Percentiles rank a stretch among this genome's conserved stretches.
Conservation (phyloP, 2,113 vertebrate genomes). For the Salvator merianae region DNA sequence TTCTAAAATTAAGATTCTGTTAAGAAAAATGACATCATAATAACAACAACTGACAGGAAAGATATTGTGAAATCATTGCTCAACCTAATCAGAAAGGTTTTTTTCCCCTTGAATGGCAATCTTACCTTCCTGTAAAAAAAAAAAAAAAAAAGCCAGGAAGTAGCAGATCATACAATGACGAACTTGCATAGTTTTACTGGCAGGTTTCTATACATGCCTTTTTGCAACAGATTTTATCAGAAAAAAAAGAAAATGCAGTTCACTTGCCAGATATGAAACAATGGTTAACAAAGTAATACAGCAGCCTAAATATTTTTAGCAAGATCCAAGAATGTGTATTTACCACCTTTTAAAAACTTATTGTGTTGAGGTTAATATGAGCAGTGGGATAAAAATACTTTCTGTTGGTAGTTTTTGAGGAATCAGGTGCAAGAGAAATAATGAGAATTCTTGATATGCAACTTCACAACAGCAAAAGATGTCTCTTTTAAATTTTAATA, state of each 20-base stretch:
- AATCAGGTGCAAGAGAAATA: not conserved
- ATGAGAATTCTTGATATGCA: conserved; percentile 3
- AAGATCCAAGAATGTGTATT: not conserved
- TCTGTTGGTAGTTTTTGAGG: conserved; percentile 25
- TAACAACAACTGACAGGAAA: not conserved
- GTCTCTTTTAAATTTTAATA: not conserved
- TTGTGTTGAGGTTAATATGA: not conserved
- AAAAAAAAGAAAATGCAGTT: not conserved
- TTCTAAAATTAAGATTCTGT: not conserved
- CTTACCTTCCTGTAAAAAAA: not conserved
- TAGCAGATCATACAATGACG: not conserved
- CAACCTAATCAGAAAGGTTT: not conserved
- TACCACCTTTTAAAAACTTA: not conserved
- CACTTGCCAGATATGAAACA: not conserved
- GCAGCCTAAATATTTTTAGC: not conserved
- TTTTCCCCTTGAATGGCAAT: not conserved
- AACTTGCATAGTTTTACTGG: not conserved
- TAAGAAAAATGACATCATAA: not conserved
- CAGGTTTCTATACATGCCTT: not conserved
- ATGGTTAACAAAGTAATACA: not conserved
- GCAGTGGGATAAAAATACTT: not conserved
- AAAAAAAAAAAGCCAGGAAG: not conserved
- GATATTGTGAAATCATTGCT: conserved; percentile 6
- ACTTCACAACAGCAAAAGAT: not conserved
- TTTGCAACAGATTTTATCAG: not conserved